These are phyloP conservation scores for Cassiopea andromeda DNA, from an alignment of 30 jellyfish, hydroid and myxozoan genomes.

Conservation along the genomic window DNA sequence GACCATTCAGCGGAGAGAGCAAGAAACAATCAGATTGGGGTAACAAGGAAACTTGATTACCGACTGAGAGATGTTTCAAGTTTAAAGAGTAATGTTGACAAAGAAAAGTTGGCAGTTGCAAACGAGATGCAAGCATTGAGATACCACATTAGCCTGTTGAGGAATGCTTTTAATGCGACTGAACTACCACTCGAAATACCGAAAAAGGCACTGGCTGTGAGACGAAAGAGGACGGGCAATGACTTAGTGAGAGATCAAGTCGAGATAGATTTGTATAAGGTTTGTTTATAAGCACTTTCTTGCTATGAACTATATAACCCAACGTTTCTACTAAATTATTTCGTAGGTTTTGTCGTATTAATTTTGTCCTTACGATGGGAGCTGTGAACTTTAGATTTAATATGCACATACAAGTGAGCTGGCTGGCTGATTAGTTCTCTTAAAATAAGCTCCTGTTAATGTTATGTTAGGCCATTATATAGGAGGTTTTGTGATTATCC, in stretches of 20 bases:
- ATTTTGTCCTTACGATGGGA: background rate
- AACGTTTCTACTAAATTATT: background rate
- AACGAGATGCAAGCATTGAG: conserved; percentile 73
- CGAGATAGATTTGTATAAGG: conserved; percentile 68
- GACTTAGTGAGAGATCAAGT: conserved; percentile 73
- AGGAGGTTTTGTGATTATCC: background rate
- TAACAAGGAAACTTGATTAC: conserved; percentile 46
- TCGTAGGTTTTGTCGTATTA: background rate
- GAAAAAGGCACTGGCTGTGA: conserved; percentile 65
- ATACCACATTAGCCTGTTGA: conserved; percentile 52
- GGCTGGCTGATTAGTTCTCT: background rate
- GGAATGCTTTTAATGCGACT: conserved; percentile 58
- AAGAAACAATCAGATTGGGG: conserved; percentile 53
- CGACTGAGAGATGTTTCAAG: conserved; percentile 53
- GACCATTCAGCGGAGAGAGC: conserved; percentile 63
- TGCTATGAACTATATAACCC: background rate
- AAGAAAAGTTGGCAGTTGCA: conserved; percentile 68
- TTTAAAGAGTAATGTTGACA: conserved; percentile 66
- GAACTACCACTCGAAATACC: conserved; percentile 71
- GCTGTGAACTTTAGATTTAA: background rate
- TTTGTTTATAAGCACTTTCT: background rate
- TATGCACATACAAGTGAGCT: background rate
- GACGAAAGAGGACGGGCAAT: conserved; percentile 68
- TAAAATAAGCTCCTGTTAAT: background rate
- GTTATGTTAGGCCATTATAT: background rate